Base-by-base conservation (phyloP, 1,140 invertebrate species). In the Nephila pilipes region DNA sequence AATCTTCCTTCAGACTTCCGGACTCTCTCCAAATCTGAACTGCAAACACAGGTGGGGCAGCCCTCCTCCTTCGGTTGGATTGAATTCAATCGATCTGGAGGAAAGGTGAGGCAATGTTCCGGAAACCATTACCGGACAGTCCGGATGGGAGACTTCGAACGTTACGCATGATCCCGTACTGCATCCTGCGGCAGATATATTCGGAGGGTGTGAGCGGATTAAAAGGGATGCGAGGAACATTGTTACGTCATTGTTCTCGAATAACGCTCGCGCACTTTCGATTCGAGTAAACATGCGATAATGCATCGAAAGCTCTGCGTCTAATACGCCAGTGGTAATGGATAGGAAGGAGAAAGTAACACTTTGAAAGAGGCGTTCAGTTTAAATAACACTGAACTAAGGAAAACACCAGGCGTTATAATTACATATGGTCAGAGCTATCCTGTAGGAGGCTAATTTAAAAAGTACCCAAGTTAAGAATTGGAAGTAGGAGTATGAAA, bases 111-210 rank as follows among this genome's bases (percentile, higher is more conserved):
- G 69, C 32, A 75, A 29, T 36, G 69, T 36, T 36, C 69, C 69
- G 69, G 69, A 75, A 75, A 29, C 14, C 32, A 75, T 75, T 75
- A 75, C 69, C 18, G 69, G 69, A 75, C 69, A 36, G 69, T 75
- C 29, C 69, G 69, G 69, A 36, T 75, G 69, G 69, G 69, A 75
- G 69, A 75, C 29, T 75, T 75, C 69, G 69, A 75, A 75, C 69
- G 18, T 75, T 36, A 75, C 69, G 32, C 29, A 36, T 29, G 29
- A 75, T 29, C 69, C 16, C 69, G 22, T 63, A 25, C 57, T 63
- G 10, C 22, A 22, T n/a, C 69, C 69, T 32, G 10, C 69, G 69
- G 32, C 29, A 32, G 16, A 75, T 75, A 14, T 75, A 75, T 75
- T 75, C 36, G 29, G 32, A 16, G 32, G 32, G 29, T 25, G 16